Evolutionary conservation across 2,797 vertebrate species (phyloP).

Genomic region (Trichosurus vulpecula): DNA sequence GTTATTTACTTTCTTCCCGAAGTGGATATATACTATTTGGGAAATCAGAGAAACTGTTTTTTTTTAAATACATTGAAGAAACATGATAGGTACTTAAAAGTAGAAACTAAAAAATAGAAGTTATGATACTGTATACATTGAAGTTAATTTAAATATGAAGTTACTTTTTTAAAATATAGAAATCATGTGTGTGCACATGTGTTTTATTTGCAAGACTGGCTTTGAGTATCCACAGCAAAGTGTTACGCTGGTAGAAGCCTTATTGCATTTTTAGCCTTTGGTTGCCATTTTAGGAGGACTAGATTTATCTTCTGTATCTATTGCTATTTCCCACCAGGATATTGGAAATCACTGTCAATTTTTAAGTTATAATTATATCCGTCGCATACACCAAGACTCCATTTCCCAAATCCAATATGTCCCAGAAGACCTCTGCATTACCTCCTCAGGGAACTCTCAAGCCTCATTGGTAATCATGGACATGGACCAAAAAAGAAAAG

Average conservation of each 20-base stretch:
- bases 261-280: background rate
- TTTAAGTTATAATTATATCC: conserved; percentile 73
- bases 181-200: background rate
- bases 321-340: conserved; percentile 66
- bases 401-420: conserved; percentile 78
- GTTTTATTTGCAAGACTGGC: background rate
- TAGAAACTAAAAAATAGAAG: background rate
- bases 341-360: conserved; percentile 65
- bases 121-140: background rate
- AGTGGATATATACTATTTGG: background rate
- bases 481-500: conserved; percentile 69
- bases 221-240: background rate
- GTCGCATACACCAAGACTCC: conserved; percentile 65
- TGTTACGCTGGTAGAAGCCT: background rate
- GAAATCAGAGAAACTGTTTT: background rate
- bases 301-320: background rate
- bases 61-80: background rate
- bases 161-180: background rate
- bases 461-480: conserved; percentile 78
- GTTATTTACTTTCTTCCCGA: background rate
- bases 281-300: background rate
- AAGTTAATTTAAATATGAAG: background rate
- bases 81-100: background rate
- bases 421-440: conserved; percentile 70
- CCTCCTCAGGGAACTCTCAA: conserved; percentile 77